Evolutionary conservation across 2,113 vertebrate genomes (phyloP).

Genomic region (Colinus virginianus): DNA sequence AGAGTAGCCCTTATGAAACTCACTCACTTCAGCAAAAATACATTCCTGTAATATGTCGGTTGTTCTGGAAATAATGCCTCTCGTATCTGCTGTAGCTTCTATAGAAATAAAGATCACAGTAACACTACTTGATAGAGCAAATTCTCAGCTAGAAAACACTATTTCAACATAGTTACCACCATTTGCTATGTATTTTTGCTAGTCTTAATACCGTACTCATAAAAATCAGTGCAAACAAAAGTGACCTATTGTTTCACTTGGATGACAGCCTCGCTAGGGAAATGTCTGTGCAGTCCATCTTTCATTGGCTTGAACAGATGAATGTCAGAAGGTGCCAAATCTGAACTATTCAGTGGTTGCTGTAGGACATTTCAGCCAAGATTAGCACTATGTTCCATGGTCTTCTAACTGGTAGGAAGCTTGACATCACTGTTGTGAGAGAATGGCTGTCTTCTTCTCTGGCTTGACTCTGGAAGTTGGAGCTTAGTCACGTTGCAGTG

Average conservation of each 20-base stretch:
- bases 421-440: background rate
- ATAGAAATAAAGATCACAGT: background rate
- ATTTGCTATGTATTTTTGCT: background rate
- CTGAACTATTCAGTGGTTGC: too few species aligned
- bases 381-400: background rate
- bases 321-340: background rate
- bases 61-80: background rate
- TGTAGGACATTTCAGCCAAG: background rate
- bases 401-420: too few species aligned
- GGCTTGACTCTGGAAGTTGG: background rate
- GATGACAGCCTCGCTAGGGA: background rate
- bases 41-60: background rate
- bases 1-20: conserved; percentile 1
- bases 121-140: background rate
- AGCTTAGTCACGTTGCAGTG: too few species aligned
- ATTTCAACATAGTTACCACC: background rate
- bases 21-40: background rate
- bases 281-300: background rate
- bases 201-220: background rate
- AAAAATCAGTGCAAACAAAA: background rate
- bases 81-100: background rate
- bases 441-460: background rate
- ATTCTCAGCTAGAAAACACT: background rate
- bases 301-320: background rate
- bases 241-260: background rate